A percentile compares a stretch with the other conserved stretches of the same genome.
Conservation (phyloP, 2,113 vertebrate species). For the Callipepla squamata region DNA sequence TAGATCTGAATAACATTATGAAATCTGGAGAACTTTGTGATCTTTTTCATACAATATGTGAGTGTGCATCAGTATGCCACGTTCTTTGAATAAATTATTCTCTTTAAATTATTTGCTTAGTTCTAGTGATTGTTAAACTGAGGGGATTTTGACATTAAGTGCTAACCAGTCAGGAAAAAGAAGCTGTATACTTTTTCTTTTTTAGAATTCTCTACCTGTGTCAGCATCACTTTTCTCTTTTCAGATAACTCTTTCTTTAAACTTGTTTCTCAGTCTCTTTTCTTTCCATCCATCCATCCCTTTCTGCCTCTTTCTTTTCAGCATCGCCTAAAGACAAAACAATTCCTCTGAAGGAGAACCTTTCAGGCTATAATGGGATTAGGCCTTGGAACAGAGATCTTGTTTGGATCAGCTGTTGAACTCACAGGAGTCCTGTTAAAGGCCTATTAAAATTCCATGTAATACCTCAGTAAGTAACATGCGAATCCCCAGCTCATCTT, state of each 20-base stretch:
- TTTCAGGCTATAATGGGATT: constrained; percentile 65
- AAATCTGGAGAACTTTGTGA: constrained; percentile 64
- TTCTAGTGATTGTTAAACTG: constrained; percentile 58
- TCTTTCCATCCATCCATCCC: background rate
- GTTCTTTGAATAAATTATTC: constrained; percentile 65
- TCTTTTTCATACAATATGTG: constrained; percentile 66
- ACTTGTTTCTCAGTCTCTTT: background rate
- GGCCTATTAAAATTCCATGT: constrained; percentile 73
- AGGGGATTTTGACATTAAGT: constrained; percentile 61
- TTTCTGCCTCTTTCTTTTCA: background rate
- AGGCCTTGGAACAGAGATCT: constrained; percentile 46
- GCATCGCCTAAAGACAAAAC: constrained; percentile 34
- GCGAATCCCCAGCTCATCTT: constrained; percentile 64
- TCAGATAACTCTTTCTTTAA: background rate
- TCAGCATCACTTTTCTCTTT: constrained; percentile 1
- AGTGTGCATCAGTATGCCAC: constrained; percentile 55
- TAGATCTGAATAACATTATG: constrained; percentile 38
- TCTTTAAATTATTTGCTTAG: constrained; percentile 61
- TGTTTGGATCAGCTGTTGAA: constrained; percentile 72
- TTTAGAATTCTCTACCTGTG: constrained; percentile 9
- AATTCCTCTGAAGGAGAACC: constrained; percentile 60
- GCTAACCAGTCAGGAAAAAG: constrained; percentile 34
- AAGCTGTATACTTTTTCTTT: background rate
- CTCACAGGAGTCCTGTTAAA: constrained; percentile 71
- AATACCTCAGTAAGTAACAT: constrained; percentile 69